Evolutionary conservation across 2,797 vertebrate species (phyloP), one percentile per base, ranked within the genome.

Genomic region (Cossypha caffra): DNA sequence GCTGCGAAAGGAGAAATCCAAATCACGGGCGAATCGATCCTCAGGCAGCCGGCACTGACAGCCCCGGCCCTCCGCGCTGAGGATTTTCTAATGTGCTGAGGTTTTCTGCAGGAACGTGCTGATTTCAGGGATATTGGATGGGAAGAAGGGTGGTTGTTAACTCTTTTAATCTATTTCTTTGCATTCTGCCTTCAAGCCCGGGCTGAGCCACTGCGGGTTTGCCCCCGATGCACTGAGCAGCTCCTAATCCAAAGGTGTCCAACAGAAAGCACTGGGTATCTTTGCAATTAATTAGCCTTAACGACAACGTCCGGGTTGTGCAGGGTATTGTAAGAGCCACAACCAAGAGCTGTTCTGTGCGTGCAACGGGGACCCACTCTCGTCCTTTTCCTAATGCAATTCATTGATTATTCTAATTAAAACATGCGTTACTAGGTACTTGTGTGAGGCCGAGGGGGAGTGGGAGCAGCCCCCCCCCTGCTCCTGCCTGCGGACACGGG

Each of bases 351-450:
- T 52, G 20, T 5, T 4, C 23, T 8, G 0, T 13, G 50, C 1
- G 1, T 62, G 43, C 90, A 86, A 92, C 28, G 25, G 43, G 69
- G 57, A 59, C 28, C 25, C 2, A 1, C 64, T 63, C 84, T 3
- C 0, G 19, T 28, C 57, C 38, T 62, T 54, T 50, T 67, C 48
- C 40, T 55, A 59, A n/a, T 1, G 3, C 48, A 63, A 33, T 9
- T 63, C 50, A 37, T 63, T 63, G 31, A 75, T 86, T 74, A 78
- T 38, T 75, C 71, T 84, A 75, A 93, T 95, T 85, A 94, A 85
- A 91, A 37, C 25, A 15, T 1, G 2, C 0, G 0, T 31, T 33
- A 33, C 10, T 33, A 37, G 61, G 48, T 31, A 11, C 11, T 47
- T 68, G 33, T 3, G 1, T 17, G n/a, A 59, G 59, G 55, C 24